Conservation (phyloP, 2,888 invertebrate genomes). For the Drosophila dives region DNA sequence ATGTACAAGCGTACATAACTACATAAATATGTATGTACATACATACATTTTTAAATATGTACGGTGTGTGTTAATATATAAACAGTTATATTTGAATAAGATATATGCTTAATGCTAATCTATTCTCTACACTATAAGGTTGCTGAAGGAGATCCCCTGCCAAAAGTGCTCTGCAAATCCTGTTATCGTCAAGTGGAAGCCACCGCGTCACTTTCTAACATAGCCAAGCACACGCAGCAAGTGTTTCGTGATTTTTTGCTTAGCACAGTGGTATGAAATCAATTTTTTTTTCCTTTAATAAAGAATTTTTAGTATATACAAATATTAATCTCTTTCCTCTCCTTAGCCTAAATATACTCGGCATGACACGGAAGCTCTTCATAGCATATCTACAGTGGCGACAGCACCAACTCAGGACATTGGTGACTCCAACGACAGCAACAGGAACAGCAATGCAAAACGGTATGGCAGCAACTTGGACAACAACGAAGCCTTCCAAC, state of each 20-base stretch:
- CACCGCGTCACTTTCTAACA: conserved; percentile 81
- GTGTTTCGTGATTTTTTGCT: conserved; percentile 80
- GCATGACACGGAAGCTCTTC: conserved; percentile 34
- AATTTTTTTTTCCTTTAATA: not conserved
- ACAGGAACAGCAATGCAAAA: not conserved
- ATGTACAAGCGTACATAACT: not conserved
- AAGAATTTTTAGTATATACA: not conserved
- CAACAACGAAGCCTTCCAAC: conserved; percentile 54
- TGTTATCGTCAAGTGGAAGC: conserved; percentile 84
- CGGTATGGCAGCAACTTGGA: conserved; percentile 12
- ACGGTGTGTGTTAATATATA: not conserved
- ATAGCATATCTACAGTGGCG: conserved; percentile 12
- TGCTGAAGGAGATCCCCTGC: conserved; percentile 79
- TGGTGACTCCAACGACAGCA: conserved; percentile 7
- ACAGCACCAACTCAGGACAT: conserved; percentile 4
- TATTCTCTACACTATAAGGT: conserved; percentile 64
- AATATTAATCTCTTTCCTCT: not conserved
- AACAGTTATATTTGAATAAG: not conserved
- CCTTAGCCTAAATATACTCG: conserved; percentile 61
- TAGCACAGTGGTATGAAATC: conserved; percentile 71
- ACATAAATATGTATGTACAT: conserved; percentile 1
- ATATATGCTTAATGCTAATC: not conserved
- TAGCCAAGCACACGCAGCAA: conserved; percentile 82
- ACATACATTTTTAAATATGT: not conserved
- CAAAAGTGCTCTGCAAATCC: conserved; percentile 82